phyloP scores from a whole-genome alignment of 2,113 vertebrate genomes.

The Ia io region DNA sequence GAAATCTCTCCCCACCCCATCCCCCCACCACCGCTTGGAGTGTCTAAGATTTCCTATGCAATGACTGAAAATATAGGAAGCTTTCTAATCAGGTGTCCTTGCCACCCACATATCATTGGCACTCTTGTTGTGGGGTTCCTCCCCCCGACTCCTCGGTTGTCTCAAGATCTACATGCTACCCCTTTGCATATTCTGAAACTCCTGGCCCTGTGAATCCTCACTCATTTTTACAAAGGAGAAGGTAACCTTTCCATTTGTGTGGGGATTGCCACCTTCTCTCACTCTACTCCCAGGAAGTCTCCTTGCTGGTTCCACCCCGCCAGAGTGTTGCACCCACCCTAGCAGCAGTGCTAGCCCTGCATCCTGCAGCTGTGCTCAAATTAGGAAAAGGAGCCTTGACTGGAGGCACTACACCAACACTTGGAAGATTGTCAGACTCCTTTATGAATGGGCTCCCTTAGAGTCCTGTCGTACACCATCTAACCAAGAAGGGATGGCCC shows the following conservation, averaged over 20 bases:
- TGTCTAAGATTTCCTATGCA: background rate
- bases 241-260: background rate
- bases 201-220: background rate
- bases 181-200: background rate
- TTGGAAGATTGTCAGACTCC: background rate
- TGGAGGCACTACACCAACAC: background rate
- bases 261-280: background rate
- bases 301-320: background rate
- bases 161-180: background rate
- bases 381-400: background rate
- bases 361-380: background rate
- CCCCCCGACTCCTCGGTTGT: too few relatives aligned
- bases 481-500: background rate
- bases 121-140: background rate
- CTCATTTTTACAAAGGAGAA: background rate
- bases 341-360: background rate
- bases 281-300: background rate
- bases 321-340: background rate
- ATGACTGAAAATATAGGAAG: background rate
- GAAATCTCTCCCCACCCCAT: background rate
- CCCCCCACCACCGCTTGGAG: background rate
- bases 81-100: background rate
- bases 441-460: background rate
- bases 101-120: background rate
- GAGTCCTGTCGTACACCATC: background rate